These are phyloP conservation scores for Augochlorella aurata DNA, from an alignment of 2,888 invertebrate genomes.

Conservation along the genomic window DNA sequence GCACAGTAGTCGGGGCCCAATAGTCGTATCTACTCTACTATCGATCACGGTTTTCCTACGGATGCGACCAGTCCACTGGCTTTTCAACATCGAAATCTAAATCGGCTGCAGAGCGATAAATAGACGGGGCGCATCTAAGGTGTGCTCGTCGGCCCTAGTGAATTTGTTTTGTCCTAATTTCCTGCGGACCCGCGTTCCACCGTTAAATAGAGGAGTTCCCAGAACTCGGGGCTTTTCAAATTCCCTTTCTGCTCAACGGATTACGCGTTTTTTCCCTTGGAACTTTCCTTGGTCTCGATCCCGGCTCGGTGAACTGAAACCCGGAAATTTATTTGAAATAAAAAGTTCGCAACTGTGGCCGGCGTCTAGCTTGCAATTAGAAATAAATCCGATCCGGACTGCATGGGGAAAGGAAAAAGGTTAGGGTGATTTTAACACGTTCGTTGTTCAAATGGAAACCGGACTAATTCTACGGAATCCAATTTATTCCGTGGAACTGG, in stretches of 20 bases:
- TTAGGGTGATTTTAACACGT: neutral
- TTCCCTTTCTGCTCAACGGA: neutral
- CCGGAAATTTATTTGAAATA: slow-evolving; percentile 3
- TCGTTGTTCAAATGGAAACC: neutral
- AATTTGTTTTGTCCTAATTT: slow-evolving; percentile 39
- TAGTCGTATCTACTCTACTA: neutral
- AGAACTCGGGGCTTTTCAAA: slow-evolving; percentile 2
- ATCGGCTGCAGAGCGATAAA: slow-evolving; percentile 31
- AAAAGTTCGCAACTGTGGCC: neutral
- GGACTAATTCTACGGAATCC: neutral
- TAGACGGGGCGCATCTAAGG: slow-evolving; percentile 10
- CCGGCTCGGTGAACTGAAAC: neutral
- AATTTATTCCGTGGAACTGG: neutral
- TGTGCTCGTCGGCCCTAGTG: slow-evolving; percentile 4
- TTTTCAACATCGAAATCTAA: slow-evolving; percentile 38
- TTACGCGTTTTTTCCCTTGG: neutral
- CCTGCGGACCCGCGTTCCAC: neutral
- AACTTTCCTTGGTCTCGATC: neutral
- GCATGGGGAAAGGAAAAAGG: neutral
- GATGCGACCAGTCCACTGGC: slow-evolving; percentile 17
- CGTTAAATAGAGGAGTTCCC: slow-evolving; percentile 8
- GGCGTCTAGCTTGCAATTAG: neutral
- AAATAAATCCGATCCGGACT: neutral
- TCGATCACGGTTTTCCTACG: slow-evolving; percentile 37
- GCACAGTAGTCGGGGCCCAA: too few species aligned